Evolutionary conservation across 2,888 invertebrate genomes (phyloP).

Genomic region (Onchidella celtica): DNA sequence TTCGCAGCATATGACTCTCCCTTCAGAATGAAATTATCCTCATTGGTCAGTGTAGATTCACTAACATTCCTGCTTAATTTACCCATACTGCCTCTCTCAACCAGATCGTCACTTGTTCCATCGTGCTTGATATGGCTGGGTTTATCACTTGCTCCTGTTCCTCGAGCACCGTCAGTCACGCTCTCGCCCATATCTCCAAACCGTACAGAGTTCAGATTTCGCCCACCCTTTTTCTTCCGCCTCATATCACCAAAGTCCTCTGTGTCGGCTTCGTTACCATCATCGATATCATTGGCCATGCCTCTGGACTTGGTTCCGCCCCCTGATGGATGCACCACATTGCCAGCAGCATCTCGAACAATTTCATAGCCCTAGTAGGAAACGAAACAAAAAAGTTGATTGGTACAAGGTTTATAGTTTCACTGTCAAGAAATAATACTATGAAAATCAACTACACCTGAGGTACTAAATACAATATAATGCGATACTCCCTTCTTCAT

Average conservation of each 20-base stretch:
- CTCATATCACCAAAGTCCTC: conserved; percentile 61
- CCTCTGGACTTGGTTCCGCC: not conserved
- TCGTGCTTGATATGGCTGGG: conserved; percentile 37
- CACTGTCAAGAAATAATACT: too few relatives aligned
- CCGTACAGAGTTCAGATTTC: conserved; percentile 36
- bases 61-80: conserved; percentile 37
- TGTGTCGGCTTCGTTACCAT: conserved; percentile 73
- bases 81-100: not conserved
- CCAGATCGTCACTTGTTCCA: conserved; percentile 47
- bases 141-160: not conserved
- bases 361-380: conserved; percentile 71
- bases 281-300: conserved; percentile 65
- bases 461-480: too few relatives aligned
- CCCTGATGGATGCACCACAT: conserved; percentile 42
- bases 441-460: too few relatives aligned
- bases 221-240: conserved; percentile 1
- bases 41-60: conserved; percentile 31
- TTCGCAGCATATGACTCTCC: conserved; percentile 1
- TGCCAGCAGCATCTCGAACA: conserved; percentile 53
- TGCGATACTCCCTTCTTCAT: too few relatives aligned
- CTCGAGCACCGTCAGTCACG: too few relatives aligned
- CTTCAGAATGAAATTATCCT: conserved; percentile 18
- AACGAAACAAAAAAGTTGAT: not conserved
- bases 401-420: too few relatives aligned
- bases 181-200: conserved; percentile 46